Percentiles rank a stretch among this genome's conserved stretches.
phyloP scores from a whole-genome alignment of 2,797 vertebrate genomes.

The Sylvia borin region DNA sequence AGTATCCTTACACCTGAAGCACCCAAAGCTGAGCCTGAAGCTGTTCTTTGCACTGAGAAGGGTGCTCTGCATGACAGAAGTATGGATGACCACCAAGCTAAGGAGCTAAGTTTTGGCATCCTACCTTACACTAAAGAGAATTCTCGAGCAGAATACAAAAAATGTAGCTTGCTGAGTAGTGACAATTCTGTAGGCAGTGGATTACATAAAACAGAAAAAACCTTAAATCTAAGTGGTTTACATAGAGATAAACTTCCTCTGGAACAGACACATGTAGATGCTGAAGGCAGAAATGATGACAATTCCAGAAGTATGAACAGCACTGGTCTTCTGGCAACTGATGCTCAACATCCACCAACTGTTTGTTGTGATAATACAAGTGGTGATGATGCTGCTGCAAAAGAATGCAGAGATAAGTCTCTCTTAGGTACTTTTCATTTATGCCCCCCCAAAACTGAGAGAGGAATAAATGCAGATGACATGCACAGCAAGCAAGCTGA shows the following conservation, averaged over 20 bases:
- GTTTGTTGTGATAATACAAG: not conserved
- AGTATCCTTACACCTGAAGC: slow-evolving; percentile 39
- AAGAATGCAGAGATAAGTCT: not conserved
- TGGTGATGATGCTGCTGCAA: not conserved
- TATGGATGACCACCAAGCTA: slow-evolving; percentile 39
- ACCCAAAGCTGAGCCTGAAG: slow-evolving; percentile 39
- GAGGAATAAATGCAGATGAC: not conserved
- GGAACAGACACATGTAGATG: not conserved
- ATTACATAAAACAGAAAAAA: slow-evolving; percentile 44
- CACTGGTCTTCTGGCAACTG: not conserved
- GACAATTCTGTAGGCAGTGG: slow-evolving; percentile 34
- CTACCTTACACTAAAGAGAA: slow-evolving; percentile 23
- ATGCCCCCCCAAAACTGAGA: not conserved
- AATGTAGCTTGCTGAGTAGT: slow-evolving; percentile 44
- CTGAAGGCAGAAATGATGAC: not conserved
- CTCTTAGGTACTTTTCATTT: not conserved
- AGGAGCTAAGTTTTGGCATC: slow-evolving; percentile 57
- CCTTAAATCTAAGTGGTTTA: not conserved
- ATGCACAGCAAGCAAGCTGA: not conserved
- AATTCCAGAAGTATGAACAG: not conserved
- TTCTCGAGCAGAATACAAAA: slow-evolving; percentile 40
- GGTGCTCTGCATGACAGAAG: slow-evolving; percentile 42
- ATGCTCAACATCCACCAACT: not conserved
- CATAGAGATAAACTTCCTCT: not conserved
- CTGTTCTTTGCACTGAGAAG: slow-evolving; percentile 37